These are phyloP conservation scores for Leptinotarsa haldemani DNA, from an alignment of 2,888 invertebrate genomes.

Conservation along the genomic window DNA sequence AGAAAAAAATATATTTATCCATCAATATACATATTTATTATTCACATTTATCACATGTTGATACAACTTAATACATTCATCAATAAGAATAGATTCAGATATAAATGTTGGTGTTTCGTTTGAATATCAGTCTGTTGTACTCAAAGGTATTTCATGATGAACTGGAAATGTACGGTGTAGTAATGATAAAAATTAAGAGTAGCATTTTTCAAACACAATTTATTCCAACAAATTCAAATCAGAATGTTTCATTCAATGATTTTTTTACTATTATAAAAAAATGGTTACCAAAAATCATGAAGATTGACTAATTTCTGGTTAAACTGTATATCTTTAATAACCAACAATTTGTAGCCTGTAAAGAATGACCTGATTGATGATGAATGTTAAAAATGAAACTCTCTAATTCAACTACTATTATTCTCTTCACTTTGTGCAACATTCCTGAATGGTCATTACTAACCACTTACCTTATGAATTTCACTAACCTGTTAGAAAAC, in stretches of 20 bases:
- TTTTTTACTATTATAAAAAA: not conserved
- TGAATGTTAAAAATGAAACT: not conserved
- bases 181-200: not conserved
- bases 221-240: not conserved
- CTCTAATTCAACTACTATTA: no score
- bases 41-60: constrained; percentile 27
- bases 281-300: not conserved
- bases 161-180: not conserved
- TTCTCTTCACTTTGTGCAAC: not conserved
- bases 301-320: not conserved
- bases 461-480: no score
- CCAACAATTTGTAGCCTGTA: not conserved
- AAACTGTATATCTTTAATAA: not conserved
- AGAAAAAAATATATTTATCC: constrained; percentile 45
- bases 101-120: constrained; percentile 46
- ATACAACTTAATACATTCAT: constrained; percentile 28
- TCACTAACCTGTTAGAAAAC: no score
- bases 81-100: constrained; percentile 27
- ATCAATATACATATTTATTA: constrained; percentile 34
- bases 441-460: not conserved
- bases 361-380: not conserved
- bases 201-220: not conserved
- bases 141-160: not conserved
- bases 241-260: not conserved
- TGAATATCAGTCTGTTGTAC: constrained; percentile 43